Conservation (phyloP, 1,140 invertebrate genomes). For the Triops cancriformis region DNA sequence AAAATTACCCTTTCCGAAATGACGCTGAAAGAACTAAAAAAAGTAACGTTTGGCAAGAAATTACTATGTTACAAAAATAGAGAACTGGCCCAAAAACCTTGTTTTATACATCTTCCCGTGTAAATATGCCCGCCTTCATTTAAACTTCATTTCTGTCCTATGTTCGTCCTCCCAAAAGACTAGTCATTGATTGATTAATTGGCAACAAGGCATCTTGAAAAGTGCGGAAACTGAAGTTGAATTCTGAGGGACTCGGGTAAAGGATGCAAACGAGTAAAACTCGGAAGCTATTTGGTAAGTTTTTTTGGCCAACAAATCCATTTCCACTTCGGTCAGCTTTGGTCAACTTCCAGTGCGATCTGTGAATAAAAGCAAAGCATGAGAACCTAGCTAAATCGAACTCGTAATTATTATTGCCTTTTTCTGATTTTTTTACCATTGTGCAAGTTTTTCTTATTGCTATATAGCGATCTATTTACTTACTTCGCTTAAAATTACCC, state of each 20-base stretch:
- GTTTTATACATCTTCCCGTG: too few species aligned
- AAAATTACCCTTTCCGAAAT: too few species aligned
- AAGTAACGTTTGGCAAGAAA: too few species aligned
- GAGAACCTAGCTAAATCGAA: neutral
- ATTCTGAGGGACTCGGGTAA: neutral
- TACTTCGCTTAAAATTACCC: conserved; percentile 86
- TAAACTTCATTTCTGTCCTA: neutral
- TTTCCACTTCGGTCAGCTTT: neutral
- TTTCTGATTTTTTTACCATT: too few species aligned
- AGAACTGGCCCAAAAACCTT: too few species aligned
- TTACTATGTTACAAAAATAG: too few species aligned
- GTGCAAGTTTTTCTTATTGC: too few species aligned
- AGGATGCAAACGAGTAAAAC: too few species aligned
- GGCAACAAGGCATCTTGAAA: neutral
- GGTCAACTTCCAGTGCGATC: neutral
- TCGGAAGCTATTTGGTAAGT: neutral
- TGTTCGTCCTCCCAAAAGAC: neutral
- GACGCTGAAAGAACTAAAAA: too few species aligned
- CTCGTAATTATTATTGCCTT: too few species aligned
- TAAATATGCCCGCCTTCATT: too few species aligned
- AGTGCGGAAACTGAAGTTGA: neutral
- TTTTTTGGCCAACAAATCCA: neutral
- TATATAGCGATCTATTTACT: conserved; percentile 35
- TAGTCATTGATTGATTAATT: conserved; percentile 4
- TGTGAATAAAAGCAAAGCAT: neutral